Base-by-base conservation (phyloP, 64 coral and sea anemone genomes). In the Porites lutea region DNA sequence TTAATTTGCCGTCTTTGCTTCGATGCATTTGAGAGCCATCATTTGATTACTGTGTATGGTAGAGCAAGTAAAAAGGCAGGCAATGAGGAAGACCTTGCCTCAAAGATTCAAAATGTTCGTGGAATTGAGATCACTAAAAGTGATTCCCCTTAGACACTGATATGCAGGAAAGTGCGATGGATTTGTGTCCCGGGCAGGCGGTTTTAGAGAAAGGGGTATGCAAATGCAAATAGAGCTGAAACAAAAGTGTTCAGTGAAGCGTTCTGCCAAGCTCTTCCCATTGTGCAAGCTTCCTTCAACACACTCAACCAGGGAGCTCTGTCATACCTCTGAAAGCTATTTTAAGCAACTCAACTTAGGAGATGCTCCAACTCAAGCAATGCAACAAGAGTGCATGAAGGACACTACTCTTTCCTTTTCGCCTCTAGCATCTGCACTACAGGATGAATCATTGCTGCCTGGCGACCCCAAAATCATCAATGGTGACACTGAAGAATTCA, bases 311-410 rank as follows among this genome's bases (percentile, higher is more conserved):
- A 87, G 54, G 15, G 67, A 87, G 49, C 37, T 74, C 48, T 3
- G 54, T 23, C 66, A 67, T 19, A 6, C 43, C 13, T 14, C 82
- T 67, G 37, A 61, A 49, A 85, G 66, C 85, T 72, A 52, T 13
- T 12, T 68, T 54, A 87, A 87, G 85, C 69, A 87, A 52, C 68
- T 74, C 53, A 57, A 85, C 61, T 69, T 68, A 46, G 66, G 58
- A 43, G 52, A 21, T 13, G 6, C 21, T 48, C 23, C 50, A 50
- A 14, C 8, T 72, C 49, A 52, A 71, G 27, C 85, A 52, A 15
- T 57, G 21, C 13, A 63, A 18, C 27, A 18, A 85, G 50, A n/a
- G 63, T 16, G 14, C 68, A 19, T 18, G 63, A 61, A 85, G 59
- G 23, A 57, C 16, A 68, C 48, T 21, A 16, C 65, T 52, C 10